A percentile compares a stretch with the other conserved stretches of the same genome.
phyloP scores from a whole-genome alignment of 2,797 vertebrate genomes.

The Dendrocincla fuliginosa region DNA sequence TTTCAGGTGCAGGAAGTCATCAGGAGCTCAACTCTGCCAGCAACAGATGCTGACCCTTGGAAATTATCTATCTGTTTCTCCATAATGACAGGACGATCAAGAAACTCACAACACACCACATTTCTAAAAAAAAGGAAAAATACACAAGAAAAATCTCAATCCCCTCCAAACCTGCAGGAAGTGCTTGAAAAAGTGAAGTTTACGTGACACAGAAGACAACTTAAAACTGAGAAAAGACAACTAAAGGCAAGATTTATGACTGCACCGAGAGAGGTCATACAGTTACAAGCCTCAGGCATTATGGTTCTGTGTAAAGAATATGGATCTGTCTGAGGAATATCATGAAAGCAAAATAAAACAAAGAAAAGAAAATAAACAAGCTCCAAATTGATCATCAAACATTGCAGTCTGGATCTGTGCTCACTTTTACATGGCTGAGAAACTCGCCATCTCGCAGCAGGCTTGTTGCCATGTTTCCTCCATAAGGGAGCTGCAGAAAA shows the following conservation, averaged over 20 bases:
- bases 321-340: slow-evolving; percentile 4
- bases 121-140: not conserved
- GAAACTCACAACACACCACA: not conserved
- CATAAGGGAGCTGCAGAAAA: slow-evolving; percentile 2
- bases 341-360: not conserved
- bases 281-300: slow-evolving; percentile 9
- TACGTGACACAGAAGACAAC: not conserved
- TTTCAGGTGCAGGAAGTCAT: not conserved
- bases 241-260: slow-evolving; percentile 21
- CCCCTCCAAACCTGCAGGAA: not conserved
- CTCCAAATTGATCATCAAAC: slow-evolving; percentile 27
- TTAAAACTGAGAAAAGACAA: not conserved
- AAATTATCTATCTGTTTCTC: not conserved
- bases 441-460: slow-evolving; percentile 4
- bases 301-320: slow-evolving; percentile 18
- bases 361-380: slow-evolving; percentile 24
- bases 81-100: not conserved
- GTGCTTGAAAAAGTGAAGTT: not conserved
- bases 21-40: not conserved
- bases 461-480: slow-evolving; percentile 2
- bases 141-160: not conserved
- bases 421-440: not conserved
- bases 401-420: not conserved
- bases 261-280: not conserved
- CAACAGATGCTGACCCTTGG: not conserved